phyloP scores from a whole-genome alignment of 2,888 invertebrate genomes.

The Ernsta delagoae region DNA sequence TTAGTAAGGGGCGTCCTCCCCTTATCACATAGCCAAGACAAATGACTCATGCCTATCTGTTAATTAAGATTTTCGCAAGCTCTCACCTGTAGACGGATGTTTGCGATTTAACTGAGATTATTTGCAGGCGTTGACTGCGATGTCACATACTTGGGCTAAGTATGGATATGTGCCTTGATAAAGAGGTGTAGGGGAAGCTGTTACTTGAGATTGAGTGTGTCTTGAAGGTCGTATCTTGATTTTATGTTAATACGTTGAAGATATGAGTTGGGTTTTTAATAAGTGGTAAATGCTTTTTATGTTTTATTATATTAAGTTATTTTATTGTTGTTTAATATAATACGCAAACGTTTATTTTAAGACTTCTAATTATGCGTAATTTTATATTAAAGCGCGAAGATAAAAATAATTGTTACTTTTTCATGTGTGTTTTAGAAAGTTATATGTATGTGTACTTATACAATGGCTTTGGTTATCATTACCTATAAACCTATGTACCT shows the following conservation, averaged over 20 bases:
- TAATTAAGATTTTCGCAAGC: conserved; percentile 83
- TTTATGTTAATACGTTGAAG: conserved; percentile 11
- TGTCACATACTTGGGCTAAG: conserved; percentile 38
- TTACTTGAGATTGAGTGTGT: conserved; percentile 31
- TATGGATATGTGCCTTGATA: conserved; percentile 33
- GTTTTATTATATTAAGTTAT: too few relatives aligned
- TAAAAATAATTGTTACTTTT: too few relatives aligned
- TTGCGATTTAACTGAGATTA: conserved; percentile 75
- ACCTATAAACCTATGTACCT: too few relatives aligned
- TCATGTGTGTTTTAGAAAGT: too few relatives aligned
- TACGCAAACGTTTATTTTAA: too few relatives aligned
- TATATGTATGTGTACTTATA: too few relatives aligned
- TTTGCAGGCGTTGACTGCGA: conserved; percentile 57
- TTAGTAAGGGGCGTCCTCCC: conserved; percentile 54
- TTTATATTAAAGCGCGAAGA: too few relatives aligned
- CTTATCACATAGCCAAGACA: conserved; percentile 75
- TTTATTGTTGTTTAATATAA: too few relatives aligned
- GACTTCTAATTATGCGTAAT: too few relatives aligned
- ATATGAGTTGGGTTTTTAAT: conserved; percentile 15
- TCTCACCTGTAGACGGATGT: conserved; percentile 77
- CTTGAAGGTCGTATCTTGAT: conserved; percentile 26
- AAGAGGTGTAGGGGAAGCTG: conserved; percentile 29
- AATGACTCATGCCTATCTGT: conserved; percentile 78
- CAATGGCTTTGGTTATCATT: too few relatives aligned
- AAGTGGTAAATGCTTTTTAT: neutral